Evolutionary conservation across 37 sponge, comb jelly and placozoan species (phyloP), one percentile per base, ranked within the genome.

Genomic region (Petrosia ficiformis): DNA sequence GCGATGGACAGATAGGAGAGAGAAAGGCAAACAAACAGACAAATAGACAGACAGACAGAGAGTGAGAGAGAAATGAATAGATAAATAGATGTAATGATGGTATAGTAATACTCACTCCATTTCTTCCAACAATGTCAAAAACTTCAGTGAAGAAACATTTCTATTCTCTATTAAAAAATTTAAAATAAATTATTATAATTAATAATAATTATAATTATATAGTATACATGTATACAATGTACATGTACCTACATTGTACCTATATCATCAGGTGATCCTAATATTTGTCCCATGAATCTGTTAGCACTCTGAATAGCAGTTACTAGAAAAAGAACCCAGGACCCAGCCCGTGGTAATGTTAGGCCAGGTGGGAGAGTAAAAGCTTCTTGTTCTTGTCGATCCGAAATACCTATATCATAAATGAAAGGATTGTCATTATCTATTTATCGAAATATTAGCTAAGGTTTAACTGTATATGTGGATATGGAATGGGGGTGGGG

Each of bases 311-410:
- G 56, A 26, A 84, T 52, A 19, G 79, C 79, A 39, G 85, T 78
- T 25, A 84, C 85, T 35, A 78, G 38, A 19, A 84, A 79, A 8
- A 44, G 73, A 28, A 84, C 65, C 73, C 64, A 72, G 1, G 38
- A 21, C 8, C 73, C 73, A 25, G 44, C 56, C 2, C n/a, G 14
- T 19, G 85, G 85, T 0, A 78, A 57, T 11, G 44, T 19, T 38
- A 71, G 14, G 26, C 4, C 28, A 29, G 31, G 32, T 31, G 74
- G 35, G 8, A 33, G 26, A 3, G 24, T 75, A 5, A 64, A 68
- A 10, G 60, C 52, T 21, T 68, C 68, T 38, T 72, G 72, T 25
- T 72, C 44, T 33, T 60, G 42, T 2, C 29, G 44, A 36, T 71
- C 72, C 2, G 1, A 14, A 42, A 59, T 48, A 32, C 81, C 73